Percentiles rank a stretch among this genome's conserved stretches.
These are phyloP conservation scores for Papilio xuthus DNA, from an alignment of 1,140 invertebrate genomes.

Conservation along the genomic window DNA sequence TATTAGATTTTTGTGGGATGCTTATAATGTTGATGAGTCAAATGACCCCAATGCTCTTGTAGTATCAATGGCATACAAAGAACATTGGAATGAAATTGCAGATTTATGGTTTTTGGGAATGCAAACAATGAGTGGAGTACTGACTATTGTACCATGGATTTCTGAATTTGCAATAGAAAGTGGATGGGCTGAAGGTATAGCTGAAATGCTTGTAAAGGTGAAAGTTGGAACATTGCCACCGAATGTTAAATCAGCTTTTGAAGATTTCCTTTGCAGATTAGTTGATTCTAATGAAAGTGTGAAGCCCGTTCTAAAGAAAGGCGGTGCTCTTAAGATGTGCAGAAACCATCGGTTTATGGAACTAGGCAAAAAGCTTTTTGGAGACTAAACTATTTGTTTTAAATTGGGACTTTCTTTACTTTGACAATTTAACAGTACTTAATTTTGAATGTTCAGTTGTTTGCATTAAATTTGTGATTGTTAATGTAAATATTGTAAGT, in stretches of 20 bases:
- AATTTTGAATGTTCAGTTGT: conserved; percentile 35
- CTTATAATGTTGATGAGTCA: conserved; percentile 93
- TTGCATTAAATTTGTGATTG: conserved; percentile 43
- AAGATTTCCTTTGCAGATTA: conserved; percentile 93
- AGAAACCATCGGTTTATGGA: conserved; percentile 94
- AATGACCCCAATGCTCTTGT: conserved; percentile 90
- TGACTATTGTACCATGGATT: conserved; percentile 92
- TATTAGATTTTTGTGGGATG: conserved; percentile 95
- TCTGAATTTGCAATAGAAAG: conserved; percentile 95
- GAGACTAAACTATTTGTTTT: conserved; percentile 83
- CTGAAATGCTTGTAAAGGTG: conserved; percentile 90
- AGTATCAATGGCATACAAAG: conserved; percentile 92
- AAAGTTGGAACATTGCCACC: conserved; percentile 90
- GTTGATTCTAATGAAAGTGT: conserved; percentile 90
- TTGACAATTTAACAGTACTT: conserved; percentile 32
- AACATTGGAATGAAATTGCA: conserved; percentile 93
- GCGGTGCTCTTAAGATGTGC: conserved; percentile 90
- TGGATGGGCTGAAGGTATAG: conserved; percentile 94
- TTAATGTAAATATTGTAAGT: conserved; percentile 51
- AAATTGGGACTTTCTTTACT: conserved; percentile 36
- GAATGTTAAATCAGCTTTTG: conserved; percentile 93
- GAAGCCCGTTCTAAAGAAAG: conserved; percentile 89
- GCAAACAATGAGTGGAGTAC: conserved; percentile 92
- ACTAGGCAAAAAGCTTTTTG: conserved; percentile 91
- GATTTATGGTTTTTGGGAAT: conserved; percentile 97